Conservation (phyloP, 2,113 vertebrate genomes). For the Corythaixoides concolor region DNA sequence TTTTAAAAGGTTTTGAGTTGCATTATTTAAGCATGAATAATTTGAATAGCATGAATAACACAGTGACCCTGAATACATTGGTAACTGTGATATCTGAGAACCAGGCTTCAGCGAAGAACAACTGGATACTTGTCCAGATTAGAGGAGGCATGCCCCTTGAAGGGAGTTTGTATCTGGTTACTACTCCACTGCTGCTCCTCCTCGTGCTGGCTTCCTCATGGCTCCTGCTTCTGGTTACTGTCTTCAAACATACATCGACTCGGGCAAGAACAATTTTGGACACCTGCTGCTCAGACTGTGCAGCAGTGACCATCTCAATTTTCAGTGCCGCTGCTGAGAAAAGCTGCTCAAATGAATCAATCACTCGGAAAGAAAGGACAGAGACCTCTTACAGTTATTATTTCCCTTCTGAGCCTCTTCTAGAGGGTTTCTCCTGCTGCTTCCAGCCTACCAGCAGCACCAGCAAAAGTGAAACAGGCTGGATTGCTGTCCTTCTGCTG, state of each 20-base stretch:
- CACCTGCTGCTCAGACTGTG: background rate
- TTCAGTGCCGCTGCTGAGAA: background rate
- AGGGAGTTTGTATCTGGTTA: background rate
- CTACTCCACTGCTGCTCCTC: background rate
- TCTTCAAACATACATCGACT: background rate
- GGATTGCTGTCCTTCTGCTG: background rate
- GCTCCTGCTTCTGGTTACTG: background rate
- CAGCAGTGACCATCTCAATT: background rate
- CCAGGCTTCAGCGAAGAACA: background rate
- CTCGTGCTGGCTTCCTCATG: background rate
- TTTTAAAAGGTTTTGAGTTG: background rate
- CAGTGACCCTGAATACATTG: background rate
- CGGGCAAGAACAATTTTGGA: accelerated
- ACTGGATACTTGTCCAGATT: background rate
- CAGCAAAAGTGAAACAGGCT: background rate
- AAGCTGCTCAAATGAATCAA: background rate
- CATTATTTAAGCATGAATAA: background rate
- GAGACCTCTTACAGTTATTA: background rate
- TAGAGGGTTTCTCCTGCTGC: background rate
- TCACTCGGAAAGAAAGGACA: background rate
- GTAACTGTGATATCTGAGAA: background rate
- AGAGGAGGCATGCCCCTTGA: background rate
- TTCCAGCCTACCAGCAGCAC: background rate
- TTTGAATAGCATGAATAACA: background rate
- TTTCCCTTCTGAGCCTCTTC: background rate